A percentile compares a stretch with the other conserved stretches of the same genome.
These are phyloP conservation scores for Coelopa frigida DNA, from an alignment of 1,140 invertebrate genomes.

Conservation along the genomic window DNA sequence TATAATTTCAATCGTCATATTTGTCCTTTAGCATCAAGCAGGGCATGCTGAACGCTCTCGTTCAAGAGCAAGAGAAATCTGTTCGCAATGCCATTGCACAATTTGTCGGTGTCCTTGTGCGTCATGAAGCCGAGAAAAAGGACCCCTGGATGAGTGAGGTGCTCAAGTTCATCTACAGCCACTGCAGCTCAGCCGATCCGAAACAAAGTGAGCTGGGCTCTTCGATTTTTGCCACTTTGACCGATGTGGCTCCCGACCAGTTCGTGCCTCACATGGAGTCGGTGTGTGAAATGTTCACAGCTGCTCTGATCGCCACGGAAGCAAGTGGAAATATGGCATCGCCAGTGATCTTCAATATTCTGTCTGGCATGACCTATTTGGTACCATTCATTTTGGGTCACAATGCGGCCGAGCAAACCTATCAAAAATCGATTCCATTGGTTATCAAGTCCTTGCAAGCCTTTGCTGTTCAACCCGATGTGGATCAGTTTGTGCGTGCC, in stretches of 20 bases:
- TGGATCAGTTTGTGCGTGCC: conserved; percentile 52
- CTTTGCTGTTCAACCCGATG: conserved; percentile 51
- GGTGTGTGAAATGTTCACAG: conserved; percentile 30
- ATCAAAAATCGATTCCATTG: conserved; percentile 57
- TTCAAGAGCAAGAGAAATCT: conserved; percentile 54
- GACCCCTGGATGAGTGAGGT: conserved; percentile 59
- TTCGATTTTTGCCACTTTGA: conserved; percentile 33
- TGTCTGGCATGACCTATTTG: conserved; percentile 28
- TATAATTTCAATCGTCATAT: not conserved
- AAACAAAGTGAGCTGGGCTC: conserved; percentile 37
- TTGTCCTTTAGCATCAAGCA: conserved; percentile 50
- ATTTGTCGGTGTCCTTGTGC: conserved; percentile 59
- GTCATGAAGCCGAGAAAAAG: conserved; percentile 57
- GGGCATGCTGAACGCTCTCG: conserved; percentile 51
- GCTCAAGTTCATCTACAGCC: conserved; percentile 54
- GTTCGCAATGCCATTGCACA: conserved; percentile 60
- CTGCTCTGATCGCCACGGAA: conserved; percentile 24
- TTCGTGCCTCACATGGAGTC: conserved; percentile 36
- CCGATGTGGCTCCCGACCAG: conserved; percentile 38
- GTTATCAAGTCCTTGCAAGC: conserved; percentile 54
- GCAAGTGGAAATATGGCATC: conserved; percentile 25
- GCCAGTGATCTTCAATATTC: conserved; percentile 30
- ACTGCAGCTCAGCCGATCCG: conserved; percentile 26
- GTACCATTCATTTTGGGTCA: conserved; percentile 34
- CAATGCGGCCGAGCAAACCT: conserved; percentile 45